phyloP scores from a whole-genome alignment of 2,888 invertebrate genomes.

The Conus canariensis region DNA sequence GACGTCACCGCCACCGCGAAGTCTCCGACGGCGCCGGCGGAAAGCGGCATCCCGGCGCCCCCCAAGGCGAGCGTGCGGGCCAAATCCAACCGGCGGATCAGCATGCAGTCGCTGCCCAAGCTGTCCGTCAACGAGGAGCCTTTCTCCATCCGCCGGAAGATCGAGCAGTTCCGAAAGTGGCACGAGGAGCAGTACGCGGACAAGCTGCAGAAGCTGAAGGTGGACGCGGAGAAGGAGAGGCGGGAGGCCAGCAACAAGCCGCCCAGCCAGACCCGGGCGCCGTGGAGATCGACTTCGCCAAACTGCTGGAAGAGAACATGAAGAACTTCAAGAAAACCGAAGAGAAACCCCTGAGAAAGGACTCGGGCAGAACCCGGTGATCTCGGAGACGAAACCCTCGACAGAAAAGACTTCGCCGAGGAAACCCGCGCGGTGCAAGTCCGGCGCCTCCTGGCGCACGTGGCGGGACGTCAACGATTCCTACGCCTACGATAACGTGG shows the following conservation, averaged over 20 bases:
- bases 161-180: slow-evolving; percentile 72
- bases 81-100: neutral
- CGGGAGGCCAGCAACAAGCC: neutral
- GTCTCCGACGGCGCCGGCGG: neutral
- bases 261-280: neutral
- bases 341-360: no score
- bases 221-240: slow-evolving; percentile 55
- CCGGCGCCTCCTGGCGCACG: slow-evolving; percentile 67
- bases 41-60: neutral
- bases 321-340: neutral
- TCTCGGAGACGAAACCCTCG: neutral
- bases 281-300: slow-evolving; percentile 47
- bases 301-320: slow-evolving; percentile 48
- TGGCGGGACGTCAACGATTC: slow-evolving; percentile 74
- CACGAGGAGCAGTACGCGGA: slow-evolving; percentile 71
- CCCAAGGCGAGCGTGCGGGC: no score
- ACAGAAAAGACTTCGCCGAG: neutral
- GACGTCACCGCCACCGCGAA: neutral
- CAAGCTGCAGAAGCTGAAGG: slow-evolving; percentile 65
- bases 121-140: slow-evolving; percentile 57
- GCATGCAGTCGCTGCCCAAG: slow-evolving; percentile 40
- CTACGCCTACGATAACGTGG: slow-evolving; percentile 74
- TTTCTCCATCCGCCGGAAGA: slow-evolving; percentile 70
- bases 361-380: neutral
- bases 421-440: slow-evolving; percentile 12